Conservation (phyloP, 2,113 vertebrate genomes). For the Mixornis gularis region DNA sequence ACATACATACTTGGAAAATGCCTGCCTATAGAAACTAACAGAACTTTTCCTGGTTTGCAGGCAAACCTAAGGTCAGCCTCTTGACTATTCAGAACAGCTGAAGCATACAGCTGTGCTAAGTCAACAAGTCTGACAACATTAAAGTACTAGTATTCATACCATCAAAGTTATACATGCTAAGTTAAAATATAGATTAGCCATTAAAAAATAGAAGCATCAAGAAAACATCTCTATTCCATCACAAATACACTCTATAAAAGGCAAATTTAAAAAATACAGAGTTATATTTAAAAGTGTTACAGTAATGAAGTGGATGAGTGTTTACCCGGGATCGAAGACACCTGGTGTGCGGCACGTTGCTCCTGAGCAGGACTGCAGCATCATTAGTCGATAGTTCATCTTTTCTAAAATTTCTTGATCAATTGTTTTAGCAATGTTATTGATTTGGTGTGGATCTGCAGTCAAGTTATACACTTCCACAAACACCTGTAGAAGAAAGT, state of each 20-base stretch:
- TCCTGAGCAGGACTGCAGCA: constrained; percentile 92
- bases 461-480: constrained; percentile 97
- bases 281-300: background rate
- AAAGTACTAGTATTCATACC: background rate
- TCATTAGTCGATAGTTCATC: constrained; percentile 98
- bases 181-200: background rate
- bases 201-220: background rate
- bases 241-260: background rate
- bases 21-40: background rate
- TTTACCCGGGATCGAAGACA: constrained; percentile 82
- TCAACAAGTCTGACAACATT: background rate
- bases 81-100: background rate
- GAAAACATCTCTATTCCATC: background rate
- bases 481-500: constrained; percentile 78
- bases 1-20: background rate
- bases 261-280: background rate
- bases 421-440: constrained; percentile 91
- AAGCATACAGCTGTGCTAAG: background rate
- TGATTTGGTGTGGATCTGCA: constrained; percentile 90
- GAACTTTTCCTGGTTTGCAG: background rate
- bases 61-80: background rate
- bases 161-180: background rate
- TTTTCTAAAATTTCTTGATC: constrained; percentile 95
- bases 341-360: constrained; percentile 87
- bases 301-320: background rate